A percentile compares a stretch with the other conserved stretches of the same genome.
phyloP scores from a whole-genome alignment of 2,888 invertebrate genomes.

The Oconnorella tubifera region DNA sequence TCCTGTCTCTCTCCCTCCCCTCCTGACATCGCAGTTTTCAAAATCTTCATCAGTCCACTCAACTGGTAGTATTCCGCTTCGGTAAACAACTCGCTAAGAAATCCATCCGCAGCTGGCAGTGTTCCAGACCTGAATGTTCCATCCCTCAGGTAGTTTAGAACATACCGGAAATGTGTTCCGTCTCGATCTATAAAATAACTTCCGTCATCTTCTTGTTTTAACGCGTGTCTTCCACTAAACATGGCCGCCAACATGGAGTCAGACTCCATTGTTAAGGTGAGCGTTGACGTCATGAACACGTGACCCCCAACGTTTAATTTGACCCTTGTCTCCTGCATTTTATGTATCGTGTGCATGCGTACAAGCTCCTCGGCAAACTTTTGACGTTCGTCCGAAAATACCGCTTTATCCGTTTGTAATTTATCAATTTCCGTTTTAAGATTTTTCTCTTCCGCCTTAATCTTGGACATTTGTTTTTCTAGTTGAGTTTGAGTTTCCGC shows the following conservation, averaged over 20 bases:
- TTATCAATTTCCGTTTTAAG: slow-evolving; percentile 9
- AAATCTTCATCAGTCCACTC: slow-evolving; percentile 20
- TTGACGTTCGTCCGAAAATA: slow-evolving; percentile 23
- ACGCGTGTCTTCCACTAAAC: slow-evolving; percentile 39
- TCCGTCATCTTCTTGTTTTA: slow-evolving; percentile 38
- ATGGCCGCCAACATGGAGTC: slow-evolving; percentile 39
- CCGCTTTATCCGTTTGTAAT: slow-evolving; percentile 10
- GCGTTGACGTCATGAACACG: slow-evolving; percentile 38
- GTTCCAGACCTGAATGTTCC: slow-evolving; percentile 40
- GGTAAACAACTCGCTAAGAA: slow-evolving; percentile 37
- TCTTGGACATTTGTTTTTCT: background rate
- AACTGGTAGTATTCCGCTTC: slow-evolving; percentile 42
- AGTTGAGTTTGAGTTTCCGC: slow-evolving; percentile 3
- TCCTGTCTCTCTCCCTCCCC: background rate
- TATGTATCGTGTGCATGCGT: slow-evolving; percentile 28
- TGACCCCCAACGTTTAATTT: slow-evolving; percentile 40
- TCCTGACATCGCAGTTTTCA: slow-evolving; percentile 3
- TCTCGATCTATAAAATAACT: slow-evolving; percentile 42
- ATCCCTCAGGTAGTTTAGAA: slow-evolving; percentile 51
- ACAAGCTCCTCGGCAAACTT: slow-evolving; percentile 27
- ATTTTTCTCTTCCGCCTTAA: background rate
- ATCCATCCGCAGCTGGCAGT: slow-evolving; percentile 27
- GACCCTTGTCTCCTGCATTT: slow-evolving; percentile 36
- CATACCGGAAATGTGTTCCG: slow-evolving; percentile 43
- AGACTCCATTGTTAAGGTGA: slow-evolving; percentile 37